A percentile compares a stretch with the other conserved stretches of the same genome.
These are phyloP conservation scores for Mythimna lalbum DNA, from an alignment of 2,888 invertebrate genomes.

Conservation along the genomic window DNA sequence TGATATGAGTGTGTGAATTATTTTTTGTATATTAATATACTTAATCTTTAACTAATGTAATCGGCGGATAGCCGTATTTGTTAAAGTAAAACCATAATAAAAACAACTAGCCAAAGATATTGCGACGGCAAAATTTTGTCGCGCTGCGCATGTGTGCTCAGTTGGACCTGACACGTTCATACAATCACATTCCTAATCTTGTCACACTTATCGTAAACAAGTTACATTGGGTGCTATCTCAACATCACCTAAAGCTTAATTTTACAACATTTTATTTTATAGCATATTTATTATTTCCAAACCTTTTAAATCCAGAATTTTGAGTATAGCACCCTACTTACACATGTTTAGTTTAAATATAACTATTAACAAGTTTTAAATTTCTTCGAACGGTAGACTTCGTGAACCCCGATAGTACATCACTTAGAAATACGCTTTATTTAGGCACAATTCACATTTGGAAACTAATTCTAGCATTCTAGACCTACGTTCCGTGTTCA, in stretches of 20 bases:
- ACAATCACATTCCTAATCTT: constrained; percentile 64
- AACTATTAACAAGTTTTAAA: constrained; percentile 59
- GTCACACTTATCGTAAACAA: constrained; percentile 57
- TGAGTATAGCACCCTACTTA: constrained; percentile 63
- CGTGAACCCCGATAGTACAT: constrained; percentile 67
- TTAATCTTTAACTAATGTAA: no score
- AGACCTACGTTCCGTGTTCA: constrained; percentile 75
- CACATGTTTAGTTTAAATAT: constrained; percentile 52
- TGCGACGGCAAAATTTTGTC: neutral
- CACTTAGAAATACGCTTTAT: constrained; percentile 77
- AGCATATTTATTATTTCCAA: constrained; percentile 45
- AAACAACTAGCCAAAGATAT: neutral
- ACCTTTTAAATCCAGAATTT: constrained; percentile 33
- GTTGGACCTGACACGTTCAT: constrained; percentile 11
- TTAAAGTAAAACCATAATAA: no score
- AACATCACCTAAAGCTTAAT: constrained; percentile 30
- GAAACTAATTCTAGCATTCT: constrained; percentile 87
- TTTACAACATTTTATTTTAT: constrained; percentile 30
- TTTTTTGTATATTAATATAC: no score
- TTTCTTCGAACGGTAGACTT: constrained; percentile 61
- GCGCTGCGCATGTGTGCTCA: no score
- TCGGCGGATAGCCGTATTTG: no score
- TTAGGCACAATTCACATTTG: constrained; percentile 88
- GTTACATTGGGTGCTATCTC: constrained; percentile 57
- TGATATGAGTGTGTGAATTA: no score